Evolutionary conservation across 2,888 invertebrate genomes (phyloP), one percentile per base, ranked within the genome.

Genomic region (Eupithecia subfuscata): DNA sequence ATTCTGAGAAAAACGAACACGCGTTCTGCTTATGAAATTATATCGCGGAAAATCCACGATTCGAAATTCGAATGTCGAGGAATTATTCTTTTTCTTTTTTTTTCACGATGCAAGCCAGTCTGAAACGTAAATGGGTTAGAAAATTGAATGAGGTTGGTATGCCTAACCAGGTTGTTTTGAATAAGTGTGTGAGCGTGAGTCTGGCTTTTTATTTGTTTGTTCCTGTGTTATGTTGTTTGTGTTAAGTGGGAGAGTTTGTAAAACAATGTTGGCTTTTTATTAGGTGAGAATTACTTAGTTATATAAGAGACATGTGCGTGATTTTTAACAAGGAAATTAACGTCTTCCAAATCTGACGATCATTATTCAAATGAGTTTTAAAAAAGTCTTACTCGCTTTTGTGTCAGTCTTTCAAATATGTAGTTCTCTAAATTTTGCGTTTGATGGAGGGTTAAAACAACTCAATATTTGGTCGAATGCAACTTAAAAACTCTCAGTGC

Each of bases 61-160:
- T 79, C 72, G 76, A 75, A 78, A 87, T 85, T 79, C 82, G 77
- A 84, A 89, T 88, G 88, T 88, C 85, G 89, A 87, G 83, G 86
- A 88, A 89, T 90, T 89, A 90, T 90, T 87, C 82, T 83, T 85
- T 85, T 85, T 82, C 87, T 88, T 88, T 89, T 86, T 43, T 85
- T 82, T 85, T 84, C 85, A 86, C 89, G 88, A 88, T 88, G 89
- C 75, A 75, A 89, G 89, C 90, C 85, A 90, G 93, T 93, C 94
- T 93, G 93, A 90, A 91, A 90, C 90, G 93, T 92, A 95, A 95
- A 94, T 95, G 94, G 94, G 94, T 95, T 95, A 94, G 94, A 94
- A 95, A 95, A 95, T 94, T 94, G 93, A 94, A 92, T 94, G 92
- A 93, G 87, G 88, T 85, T 89, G 87, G 69, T 48, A 76, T 67